Base-by-base conservation (phyloP, 2,888 invertebrate species). In the Dasypogon diadema region DNA sequence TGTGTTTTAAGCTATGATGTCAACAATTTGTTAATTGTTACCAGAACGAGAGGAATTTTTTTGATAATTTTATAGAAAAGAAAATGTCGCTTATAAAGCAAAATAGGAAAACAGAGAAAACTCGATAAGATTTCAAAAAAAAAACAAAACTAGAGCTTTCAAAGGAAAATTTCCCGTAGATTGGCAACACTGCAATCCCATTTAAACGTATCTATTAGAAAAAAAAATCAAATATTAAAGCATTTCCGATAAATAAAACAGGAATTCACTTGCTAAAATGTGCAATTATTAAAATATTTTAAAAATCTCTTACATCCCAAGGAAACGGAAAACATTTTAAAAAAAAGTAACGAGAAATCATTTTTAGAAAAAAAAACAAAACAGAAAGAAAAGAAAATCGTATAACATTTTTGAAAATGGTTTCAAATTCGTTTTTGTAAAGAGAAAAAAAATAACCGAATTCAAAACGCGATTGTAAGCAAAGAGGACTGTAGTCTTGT, bases 21-120 rank as follows among this genome's bases (percentile, higher is more conserved):
- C 5, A 30, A 10, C n/a, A n/a, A 30, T n/a, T 30, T 30, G 34
- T 42, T 42, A 42, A 42, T 42, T 30, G 34, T 10, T 42, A 42
- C 12, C 8, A 42, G 42, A 42, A 12, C 2, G 21, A 18, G 18
- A 21, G 37, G n/a, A 5, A 46, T 46, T 22, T 37, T 60, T 60
- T 65, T 65, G 21, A 65, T 46, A 46, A 24, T 46, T 65, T 65
- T 65, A 65, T 46, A 65, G 21, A 22, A 65, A n/a, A n/a, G n/a
- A n/a, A n/a, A n/a, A n/a, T n/a, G n/a, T n/a, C 8, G 16, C 22
- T 46, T 65, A 10, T 10, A 24, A 46, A 46, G 22, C 16, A 63
- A 37, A 48, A 48, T n/a, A n/a, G n/a, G n/a, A n/a, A n/a, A n/a
- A n/a, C n/a, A n/a, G n/a, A n/a, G n/a, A n/a, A n/a, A n/a, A n/a